phyloP scores from a whole-genome alignment of 2,113 vertebrate species.

The Urocynchramus pylzowi region DNA sequence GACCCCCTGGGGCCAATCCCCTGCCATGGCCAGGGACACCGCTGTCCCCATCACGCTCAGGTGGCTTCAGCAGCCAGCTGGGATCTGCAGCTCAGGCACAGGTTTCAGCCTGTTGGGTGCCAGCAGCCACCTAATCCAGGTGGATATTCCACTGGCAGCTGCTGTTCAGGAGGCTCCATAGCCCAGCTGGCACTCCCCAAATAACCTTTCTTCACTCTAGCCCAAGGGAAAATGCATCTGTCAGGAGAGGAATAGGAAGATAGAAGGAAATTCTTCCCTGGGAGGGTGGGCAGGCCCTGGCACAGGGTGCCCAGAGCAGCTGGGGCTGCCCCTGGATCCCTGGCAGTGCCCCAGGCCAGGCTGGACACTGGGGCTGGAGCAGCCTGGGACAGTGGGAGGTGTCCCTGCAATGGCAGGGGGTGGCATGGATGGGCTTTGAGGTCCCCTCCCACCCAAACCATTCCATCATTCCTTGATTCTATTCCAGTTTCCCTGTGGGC shows the following conservation, averaged over 20 bases:
- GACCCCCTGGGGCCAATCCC: background rate
- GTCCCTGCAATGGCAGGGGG: background rate
- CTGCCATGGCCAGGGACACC: background rate
- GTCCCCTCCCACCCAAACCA: no score
- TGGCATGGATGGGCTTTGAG: accelerated
- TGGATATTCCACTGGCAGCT: background rate
- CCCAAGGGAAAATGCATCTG: background rate
- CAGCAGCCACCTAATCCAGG: background rate
- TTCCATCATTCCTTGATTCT: background rate
- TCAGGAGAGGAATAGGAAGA: background rate
- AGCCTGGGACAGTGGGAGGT: accelerated
- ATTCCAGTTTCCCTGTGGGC: background rate
- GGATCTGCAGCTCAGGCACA: background rate
- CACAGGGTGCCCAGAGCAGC: background rate
- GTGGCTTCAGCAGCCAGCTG: background rate
- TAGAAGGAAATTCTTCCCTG: background rate
- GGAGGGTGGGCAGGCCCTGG: accelerated
- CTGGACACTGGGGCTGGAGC: background rate
- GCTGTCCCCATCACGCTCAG: accelerated
- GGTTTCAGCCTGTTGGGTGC: background rate
- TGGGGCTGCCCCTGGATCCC: background rate
- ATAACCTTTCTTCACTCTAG: background rate
- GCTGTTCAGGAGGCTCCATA: background rate
- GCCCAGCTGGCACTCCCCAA: background rate
- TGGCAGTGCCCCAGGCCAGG: background rate